Percentiles rank a stretch among this genome's conserved stretches.
Conservation (phyloP, 2,113 vertebrate genomes). For the Ammodytes dubius region DNA sequence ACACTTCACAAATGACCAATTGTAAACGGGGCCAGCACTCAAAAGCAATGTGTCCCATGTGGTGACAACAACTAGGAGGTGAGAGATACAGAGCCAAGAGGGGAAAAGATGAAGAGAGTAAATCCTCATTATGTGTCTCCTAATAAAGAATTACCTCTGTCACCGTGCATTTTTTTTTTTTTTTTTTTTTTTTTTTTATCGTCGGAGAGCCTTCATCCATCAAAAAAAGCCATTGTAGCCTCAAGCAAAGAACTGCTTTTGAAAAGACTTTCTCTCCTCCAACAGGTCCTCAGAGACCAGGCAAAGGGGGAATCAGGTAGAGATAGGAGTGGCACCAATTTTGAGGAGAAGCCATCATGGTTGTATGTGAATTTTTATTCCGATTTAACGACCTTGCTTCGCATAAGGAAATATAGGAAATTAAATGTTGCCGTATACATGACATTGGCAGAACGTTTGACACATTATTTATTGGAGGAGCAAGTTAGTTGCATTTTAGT, state of each 20-base stretch:
- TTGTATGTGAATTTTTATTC: conserved; percentile 7
- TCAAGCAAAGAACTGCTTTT: conserved; percentile 81
- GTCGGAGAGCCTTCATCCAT: conserved; percentile 68
- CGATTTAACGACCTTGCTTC: conserved; percentile 54
- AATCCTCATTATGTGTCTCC: conserved; percentile 81
- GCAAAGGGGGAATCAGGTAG: conserved; percentile 42
- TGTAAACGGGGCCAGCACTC: not conserved
- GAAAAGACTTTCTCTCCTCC: conserved; percentile 77
- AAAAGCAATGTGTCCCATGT: conserved; percentile 40
- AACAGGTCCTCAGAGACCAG: conserved; percentile 69
- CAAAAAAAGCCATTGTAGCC: conserved; percentile 66
- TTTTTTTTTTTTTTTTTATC: conserved; percentile 74
- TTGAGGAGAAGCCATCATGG: conserved; percentile 37
- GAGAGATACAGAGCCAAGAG: conserved; percentile 61
- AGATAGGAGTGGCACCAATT: conserved; percentile 55
- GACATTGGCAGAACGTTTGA: conserved; percentile 18
- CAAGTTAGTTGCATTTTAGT: too few species aligned
- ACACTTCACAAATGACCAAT: conserved; percentile 35
- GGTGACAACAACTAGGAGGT: conserved; percentile 66
- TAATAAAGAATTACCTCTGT: conserved; percentile 83
- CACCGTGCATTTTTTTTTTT: conserved; percentile 50
- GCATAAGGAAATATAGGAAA: not conserved
- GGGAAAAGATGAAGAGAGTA: conserved; percentile 58
- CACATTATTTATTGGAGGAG: not conserved
- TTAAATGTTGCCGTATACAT: not conserved